These are phyloP conservation scores for Eristalinus aeneus DNA, from an alignment of 2,888 invertebrate species.

Conservation along the genomic window DNA sequence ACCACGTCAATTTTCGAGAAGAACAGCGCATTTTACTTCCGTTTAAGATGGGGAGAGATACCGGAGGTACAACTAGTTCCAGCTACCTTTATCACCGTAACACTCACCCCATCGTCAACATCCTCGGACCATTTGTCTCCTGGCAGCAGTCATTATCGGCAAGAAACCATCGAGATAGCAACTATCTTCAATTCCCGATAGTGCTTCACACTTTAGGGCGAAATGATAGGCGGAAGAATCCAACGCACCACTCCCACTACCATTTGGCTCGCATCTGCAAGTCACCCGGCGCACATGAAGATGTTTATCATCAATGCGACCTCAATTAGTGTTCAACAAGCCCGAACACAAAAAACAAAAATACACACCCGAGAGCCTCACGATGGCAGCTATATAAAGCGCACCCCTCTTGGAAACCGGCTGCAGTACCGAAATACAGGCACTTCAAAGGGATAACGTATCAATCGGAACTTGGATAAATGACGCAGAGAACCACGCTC, in stretches of 20 bases:
- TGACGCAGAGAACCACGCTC: conserved; percentile 4
- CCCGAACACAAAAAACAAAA: background rate
- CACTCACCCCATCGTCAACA: too few species aligned
- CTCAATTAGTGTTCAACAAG: conserved; percentile 64
- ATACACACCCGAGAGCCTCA: background rate
- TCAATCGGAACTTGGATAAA: background rate
- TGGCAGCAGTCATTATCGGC: background rate
- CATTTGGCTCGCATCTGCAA: too few species aligned
- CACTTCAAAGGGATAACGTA: background rate
- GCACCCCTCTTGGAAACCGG: background rate
- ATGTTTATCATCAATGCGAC: conserved; percentile 38
- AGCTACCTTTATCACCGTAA: background rate
- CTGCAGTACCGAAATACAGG: conserved; percentile 14
- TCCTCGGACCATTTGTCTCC: background rate
- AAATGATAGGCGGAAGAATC: background rate
- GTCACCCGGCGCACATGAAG: background rate
- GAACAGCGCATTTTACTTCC: background rate
- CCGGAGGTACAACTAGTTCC: background rate
- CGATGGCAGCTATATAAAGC: conserved; percentile 37
- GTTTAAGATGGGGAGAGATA: background rate
- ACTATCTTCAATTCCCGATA: background rate
- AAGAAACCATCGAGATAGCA: background rate
- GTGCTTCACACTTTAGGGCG: background rate
- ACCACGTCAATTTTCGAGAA: background rate
- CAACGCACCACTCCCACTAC: conserved; percentile 23